A percentile compares a stretch with the other conserved stretches of the same genome.
These are phyloP conservation scores for Cepphus grylle DNA, from an alignment of 2,113 vertebrate genomes.

Conservation along the genomic window DNA sequence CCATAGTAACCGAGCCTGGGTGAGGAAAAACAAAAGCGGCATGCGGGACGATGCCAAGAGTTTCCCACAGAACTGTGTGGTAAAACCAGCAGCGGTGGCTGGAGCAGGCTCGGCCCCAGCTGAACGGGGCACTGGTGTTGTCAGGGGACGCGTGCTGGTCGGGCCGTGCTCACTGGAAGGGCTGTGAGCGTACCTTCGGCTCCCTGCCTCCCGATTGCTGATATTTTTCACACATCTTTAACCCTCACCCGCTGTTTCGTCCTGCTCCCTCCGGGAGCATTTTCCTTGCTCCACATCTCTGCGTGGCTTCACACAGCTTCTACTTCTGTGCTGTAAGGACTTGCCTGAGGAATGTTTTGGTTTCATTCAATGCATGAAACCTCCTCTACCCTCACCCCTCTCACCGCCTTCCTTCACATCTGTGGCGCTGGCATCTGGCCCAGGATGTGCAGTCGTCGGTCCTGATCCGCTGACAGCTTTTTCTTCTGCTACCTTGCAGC, in stretches of 20 bases:
- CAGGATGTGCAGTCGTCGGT: background rate
- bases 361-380: background rate
- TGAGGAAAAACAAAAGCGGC: background rate
- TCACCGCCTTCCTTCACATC: background rate
- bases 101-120: background rate
- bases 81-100: background rate
- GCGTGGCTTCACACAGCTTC: background rate
- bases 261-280: background rate
- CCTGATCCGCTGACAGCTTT: background rate
- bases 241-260: fast-evolving
- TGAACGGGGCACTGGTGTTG: background rate
- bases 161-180: fast-evolving
- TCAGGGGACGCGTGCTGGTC: fast-evolving
- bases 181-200: background rate
- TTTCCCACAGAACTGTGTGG: background rate
- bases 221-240: background rate
- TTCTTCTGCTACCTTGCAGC: background rate
- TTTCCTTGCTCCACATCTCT: background rate
- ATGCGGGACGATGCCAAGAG: background rate
- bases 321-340: background rate
- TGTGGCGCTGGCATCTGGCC: background rate
- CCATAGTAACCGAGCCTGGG: fast-evolving
- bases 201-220: background rate
- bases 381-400: background rate
- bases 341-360: background rate